phyloP scores from a whole-genome alignment of 2,113 vertebrate genomes.

The Colossoma macropomum region DNA sequence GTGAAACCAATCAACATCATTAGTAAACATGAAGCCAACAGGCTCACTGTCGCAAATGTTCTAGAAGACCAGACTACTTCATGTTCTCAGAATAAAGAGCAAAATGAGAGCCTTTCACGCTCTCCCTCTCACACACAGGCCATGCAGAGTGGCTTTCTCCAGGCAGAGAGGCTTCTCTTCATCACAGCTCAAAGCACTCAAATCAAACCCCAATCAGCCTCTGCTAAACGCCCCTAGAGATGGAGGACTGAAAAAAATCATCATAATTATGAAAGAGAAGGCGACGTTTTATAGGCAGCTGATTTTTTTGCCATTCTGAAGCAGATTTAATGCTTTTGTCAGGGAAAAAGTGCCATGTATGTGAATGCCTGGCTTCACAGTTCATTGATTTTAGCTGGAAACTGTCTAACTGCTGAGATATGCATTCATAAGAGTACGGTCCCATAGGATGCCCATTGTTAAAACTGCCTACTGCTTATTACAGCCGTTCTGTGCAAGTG shows the following conservation, averaged over 20 bases:
- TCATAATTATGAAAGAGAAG: neutral
- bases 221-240: conserved; percentile 10
- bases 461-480: neutral
- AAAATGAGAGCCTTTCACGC: neutral
- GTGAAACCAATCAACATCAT: neutral
- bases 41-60: neutral
- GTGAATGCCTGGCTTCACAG: neutral
- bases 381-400: neutral
- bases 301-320: neutral
- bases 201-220: conserved; percentile 41
- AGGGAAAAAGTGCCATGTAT: neutral
- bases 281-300: neutral
- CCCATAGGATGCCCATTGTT: neutral
- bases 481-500: neutral
- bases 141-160: conserved; percentile 30
- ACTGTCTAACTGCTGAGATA: neutral
- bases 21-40: conserved; percentile 1
- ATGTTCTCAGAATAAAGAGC: neutral
- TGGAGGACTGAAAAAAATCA: neutral
- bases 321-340: neutral
- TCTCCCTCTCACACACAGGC: neutral
- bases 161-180: conserved; percentile 10
- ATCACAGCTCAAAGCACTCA: conserved; percentile 33
- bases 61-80: neutral
- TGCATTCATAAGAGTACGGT: neutral